Evolutionary conservation across 2,888 invertebrate genomes (phyloP).

Genomic region (Strigamia crassipes): DNA sequence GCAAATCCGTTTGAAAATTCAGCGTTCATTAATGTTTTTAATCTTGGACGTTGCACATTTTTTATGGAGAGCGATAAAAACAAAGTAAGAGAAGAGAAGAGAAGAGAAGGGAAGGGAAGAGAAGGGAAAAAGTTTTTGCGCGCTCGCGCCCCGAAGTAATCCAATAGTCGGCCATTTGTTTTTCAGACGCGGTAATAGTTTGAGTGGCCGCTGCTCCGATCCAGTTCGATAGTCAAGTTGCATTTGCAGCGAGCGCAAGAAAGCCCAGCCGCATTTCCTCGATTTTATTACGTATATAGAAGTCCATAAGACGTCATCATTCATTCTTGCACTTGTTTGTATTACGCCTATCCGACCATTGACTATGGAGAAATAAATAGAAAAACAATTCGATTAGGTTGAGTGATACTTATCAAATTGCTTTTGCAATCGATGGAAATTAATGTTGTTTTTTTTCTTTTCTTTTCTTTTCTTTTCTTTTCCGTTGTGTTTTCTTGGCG

Average conservation of each 20-base stretch:
- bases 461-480: too few relatives aligned
- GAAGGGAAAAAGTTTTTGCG: too few relatives aligned
- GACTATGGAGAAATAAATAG: not conserved
- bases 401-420: not conserved
- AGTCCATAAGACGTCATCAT: not conserved
- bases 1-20: too few relatives aligned
- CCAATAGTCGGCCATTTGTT: slow-evolving; percentile 1
- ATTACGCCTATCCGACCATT: not conserved
- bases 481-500: not conserved
- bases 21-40: too few relatives aligned
- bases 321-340: not conserved
- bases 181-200: slow-evolving; percentile 7
- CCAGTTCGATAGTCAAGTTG: slow-evolving; percentile 31
- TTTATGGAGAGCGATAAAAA: too few relatives aligned
- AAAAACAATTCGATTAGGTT: not conserved
- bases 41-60: too few relatives aligned
- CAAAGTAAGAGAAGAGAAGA: too few relatives aligned
- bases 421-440: not conserved
- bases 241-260: not conserved
- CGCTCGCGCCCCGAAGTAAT: not conserved
- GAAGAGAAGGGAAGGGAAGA: too few relatives aligned
- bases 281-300: too few relatives aligned
- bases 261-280: not conserved
- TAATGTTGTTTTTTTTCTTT: not conserved
- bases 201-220: slow-evolving; percentile 9